A percentile compares a stretch with the other conserved stretches of the same genome.
Conservation (phyloP, 2,797 vertebrate species). For the Danio choprae region DNA sequence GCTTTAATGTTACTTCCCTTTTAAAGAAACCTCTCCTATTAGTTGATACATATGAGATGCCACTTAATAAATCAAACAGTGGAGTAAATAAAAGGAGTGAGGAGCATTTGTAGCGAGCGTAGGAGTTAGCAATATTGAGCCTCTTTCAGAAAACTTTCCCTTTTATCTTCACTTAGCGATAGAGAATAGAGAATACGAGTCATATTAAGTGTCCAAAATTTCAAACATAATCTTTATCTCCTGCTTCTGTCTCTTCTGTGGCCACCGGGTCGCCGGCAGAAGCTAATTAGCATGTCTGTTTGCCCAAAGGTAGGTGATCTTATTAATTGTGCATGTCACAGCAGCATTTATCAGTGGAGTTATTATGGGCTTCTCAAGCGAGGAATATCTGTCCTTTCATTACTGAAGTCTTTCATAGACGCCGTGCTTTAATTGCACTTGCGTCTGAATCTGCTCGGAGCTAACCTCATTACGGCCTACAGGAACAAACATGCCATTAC, state of each 20-base stretch:
- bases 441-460: conserved; percentile 58
- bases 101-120: conserved; percentile 5
- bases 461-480: conserved; percentile 56
- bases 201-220: conserved; percentile 52
- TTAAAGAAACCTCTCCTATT: neutral
- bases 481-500: conserved; percentile 50
- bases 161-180: conserved; percentile 45
- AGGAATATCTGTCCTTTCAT: conserved; percentile 67
- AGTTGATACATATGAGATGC: conserved; percentile 9
- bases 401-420: conserved; percentile 63
- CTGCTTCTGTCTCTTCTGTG: conserved; percentile 52
- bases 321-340: conserved; percentile 70
- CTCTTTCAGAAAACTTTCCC: conserved; percentile 31
- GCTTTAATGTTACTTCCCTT: conserved; percentile 8
- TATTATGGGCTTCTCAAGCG: conserved; percentile 62
- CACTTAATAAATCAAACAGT: conserved; percentile 27
- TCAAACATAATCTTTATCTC: conserved; percentile 61
- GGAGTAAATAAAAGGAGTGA: neutral
- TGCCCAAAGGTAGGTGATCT: conserved; percentile 67
- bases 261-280: conserved; percentile 56
- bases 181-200: conserved; percentile 19
- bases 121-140: conserved; percentile 6
- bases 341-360: conserved; percentile 67
- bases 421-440: conserved; percentile 60
- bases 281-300: conserved; percentile 66